phyloP scores from a whole-genome alignment of 1,140 invertebrate genomes.

The Drosophila ohnishii region DNA sequence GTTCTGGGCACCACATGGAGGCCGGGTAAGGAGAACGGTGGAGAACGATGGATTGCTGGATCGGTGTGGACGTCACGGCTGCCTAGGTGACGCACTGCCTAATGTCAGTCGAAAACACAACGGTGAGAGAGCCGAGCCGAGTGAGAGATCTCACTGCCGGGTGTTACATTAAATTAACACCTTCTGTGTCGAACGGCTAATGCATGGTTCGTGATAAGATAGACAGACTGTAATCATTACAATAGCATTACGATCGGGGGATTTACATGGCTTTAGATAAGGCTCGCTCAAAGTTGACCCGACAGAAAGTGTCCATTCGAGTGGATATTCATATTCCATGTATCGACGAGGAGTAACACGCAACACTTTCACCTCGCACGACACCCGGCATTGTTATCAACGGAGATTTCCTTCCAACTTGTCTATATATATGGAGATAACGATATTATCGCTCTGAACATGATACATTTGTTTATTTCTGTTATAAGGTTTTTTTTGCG shows the following conservation, averaged over 20 bases:
- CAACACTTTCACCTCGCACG: conserved; percentile 3
- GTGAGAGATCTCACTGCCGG: conserved; percentile 26
- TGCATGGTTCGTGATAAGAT: conserved; percentile 40
- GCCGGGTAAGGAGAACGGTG: conserved; percentile 10
- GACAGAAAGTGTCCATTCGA: conserved; percentile 21
- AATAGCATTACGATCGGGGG: conserved; percentile 13
- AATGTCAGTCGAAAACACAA: conserved; percentile 40
- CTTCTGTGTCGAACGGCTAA: conserved; percentile 46
- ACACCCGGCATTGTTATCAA: conserved; percentile 14
- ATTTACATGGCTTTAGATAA: conserved; percentile 22
- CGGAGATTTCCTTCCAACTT: conserved; percentile 36
- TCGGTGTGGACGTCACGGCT: conserved; percentile 27
- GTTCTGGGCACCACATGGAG: conserved; percentile 15
- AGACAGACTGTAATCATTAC: conserved; percentile 30
- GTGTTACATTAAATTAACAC: conserved; percentile 44
- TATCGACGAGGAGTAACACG: background rate
- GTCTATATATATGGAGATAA: conserved; percentile 66
- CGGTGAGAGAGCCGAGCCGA: conserved; percentile 1
- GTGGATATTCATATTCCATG: conserved; percentile 2
- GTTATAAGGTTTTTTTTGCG: conserved; percentile 9
- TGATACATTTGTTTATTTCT: conserved; percentile 71
- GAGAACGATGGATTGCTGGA: conserved; percentile 15
- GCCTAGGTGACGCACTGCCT: conserved; percentile 39
- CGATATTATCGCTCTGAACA: conserved; percentile 62
- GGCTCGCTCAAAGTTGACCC: conserved; percentile 5